These are phyloP conservation scores for Mus musculus DNA, from an alignment of 2,113 vertebrate genomes.

Conservation along the genomic window DNA sequence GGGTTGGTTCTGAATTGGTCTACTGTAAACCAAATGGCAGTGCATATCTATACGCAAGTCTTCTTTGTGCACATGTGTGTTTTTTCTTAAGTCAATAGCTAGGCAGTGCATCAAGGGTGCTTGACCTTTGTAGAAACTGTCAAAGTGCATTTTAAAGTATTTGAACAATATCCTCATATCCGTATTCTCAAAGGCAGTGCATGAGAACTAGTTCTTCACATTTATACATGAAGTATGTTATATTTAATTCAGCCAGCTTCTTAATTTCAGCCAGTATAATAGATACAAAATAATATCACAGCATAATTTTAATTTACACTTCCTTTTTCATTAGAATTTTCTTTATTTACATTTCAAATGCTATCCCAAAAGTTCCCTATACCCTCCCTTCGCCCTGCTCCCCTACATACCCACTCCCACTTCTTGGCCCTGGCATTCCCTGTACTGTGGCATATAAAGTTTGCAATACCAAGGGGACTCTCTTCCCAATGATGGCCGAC, in stretches of 20 bases:
- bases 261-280: neutral
- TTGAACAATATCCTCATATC: neutral
- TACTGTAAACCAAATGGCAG: neutral
- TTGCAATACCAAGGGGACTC: too few relatives aligned
- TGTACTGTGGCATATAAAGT: too few relatives aligned
- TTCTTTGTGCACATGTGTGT: neutral
- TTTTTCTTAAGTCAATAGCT: constrained; percentile 15
- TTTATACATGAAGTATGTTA: neutral
- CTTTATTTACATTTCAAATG: too few relatives aligned
- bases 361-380: too few relatives aligned
- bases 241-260: neutral
- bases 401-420: too few relatives aligned
- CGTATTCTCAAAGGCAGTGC: neutral
- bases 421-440: too few relatives aligned
- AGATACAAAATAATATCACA: neutral
- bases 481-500: too few relatives aligned
- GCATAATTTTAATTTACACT: neutral
- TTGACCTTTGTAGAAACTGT: neutral
- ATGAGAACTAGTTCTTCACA: neutral
- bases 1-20: neutral
- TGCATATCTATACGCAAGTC: neutral
- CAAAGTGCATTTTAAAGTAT: neutral
- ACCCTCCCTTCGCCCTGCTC: too few relatives aligned
- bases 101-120: neutral
- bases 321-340: too few relatives aligned